Conservation (phyloP, 2,888 invertebrate species). For the Sarcophaga carnaria region DNA sequence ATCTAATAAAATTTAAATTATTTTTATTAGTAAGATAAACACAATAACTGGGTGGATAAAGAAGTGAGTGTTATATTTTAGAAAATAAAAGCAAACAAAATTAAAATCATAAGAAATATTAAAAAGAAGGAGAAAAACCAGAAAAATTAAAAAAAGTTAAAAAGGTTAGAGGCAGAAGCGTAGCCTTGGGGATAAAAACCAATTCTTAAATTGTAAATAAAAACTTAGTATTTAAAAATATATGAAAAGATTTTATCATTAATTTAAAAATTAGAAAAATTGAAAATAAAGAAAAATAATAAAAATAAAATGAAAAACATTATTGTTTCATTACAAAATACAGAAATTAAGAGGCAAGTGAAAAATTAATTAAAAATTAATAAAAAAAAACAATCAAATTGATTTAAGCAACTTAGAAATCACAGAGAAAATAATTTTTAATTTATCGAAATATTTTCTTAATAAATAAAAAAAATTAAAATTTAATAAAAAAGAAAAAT, state of each 20-base stretch:
- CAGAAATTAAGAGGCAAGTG: slow-evolving; percentile 6
- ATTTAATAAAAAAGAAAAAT: too few relatives aligned
- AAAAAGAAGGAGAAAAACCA: not conserved
- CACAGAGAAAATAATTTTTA: not conserved
- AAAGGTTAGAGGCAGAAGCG: not conserved
- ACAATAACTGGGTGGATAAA: not conserved
- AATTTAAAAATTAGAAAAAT: not conserved
- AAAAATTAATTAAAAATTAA: not conserved
- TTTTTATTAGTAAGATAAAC: too few relatives aligned
- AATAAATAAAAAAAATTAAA: not conserved
- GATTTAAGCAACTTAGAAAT: not conserved
- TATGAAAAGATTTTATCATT: slow-evolving; percentile 37
- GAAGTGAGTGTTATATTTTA: slow-evolving; percentile 20
- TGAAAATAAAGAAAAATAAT: not conserved
- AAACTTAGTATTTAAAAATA: slow-evolving; percentile 13
- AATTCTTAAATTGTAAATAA: slow-evolving; percentile 35
- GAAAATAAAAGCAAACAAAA: slow-evolving; percentile 41
- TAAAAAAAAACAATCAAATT: slow-evolving; percentile 16
- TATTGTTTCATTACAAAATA: slow-evolving; percentile 46
- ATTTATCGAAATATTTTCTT: slow-evolving; percentile 46
- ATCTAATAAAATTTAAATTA: too few relatives aligned
- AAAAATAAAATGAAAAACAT: not conserved
- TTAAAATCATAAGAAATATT: slow-evolving; percentile 18
- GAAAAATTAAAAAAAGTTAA: not conserved
- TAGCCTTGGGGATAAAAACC: too few relatives aligned